A percentile compares a stretch with the other conserved stretches of the same genome.
These are phyloP conservation scores for Elachura formosa DNA, from an alignment of 2,113 vertebrate species.

Conservation along the genomic window DNA sequence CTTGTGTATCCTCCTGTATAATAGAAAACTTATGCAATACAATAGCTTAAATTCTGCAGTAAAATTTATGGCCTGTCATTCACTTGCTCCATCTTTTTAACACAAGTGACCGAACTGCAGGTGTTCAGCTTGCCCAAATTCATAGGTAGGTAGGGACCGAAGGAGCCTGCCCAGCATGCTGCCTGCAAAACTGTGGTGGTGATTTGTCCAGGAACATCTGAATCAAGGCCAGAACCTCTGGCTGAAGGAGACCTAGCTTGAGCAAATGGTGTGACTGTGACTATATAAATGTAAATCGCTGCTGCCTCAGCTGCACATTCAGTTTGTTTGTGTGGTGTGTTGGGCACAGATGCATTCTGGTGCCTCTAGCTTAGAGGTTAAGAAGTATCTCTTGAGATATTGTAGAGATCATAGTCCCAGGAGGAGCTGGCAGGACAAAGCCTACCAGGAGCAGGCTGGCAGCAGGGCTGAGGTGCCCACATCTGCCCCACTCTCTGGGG, in stretches of 20 bases:
- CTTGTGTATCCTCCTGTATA: neutral
- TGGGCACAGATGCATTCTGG: neutral
- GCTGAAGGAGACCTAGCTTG: slow-evolving; percentile 28
- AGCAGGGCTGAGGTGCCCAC: neutral
- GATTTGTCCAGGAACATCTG: neutral
- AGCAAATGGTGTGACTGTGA: neutral
- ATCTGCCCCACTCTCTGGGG: fast-evolving
- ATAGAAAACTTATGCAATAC: neutral
- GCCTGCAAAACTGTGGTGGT: neutral
- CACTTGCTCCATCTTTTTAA: neutral
- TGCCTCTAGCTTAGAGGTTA: neutral
- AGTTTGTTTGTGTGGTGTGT: neutral
- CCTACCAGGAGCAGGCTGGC: neutral
- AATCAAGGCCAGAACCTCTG: neutral
- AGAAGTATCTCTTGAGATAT: neutral
- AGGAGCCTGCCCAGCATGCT: neutral
- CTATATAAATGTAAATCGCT: neutral
- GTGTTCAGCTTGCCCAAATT: neutral
- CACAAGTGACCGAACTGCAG: neutral
- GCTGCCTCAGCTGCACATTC: neutral
- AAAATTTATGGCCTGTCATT: neutral
- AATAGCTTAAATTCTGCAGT: neutral
- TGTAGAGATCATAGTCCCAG: neutral
- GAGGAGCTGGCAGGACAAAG: neutral
- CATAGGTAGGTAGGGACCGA: neutral